Percentiles rank a stretch among this genome's conserved stretches.
Evolutionary conservation across 2,888 invertebrate genomes (phyloP).

Genomic region (Temnothorax unifasciatus): DNA sequence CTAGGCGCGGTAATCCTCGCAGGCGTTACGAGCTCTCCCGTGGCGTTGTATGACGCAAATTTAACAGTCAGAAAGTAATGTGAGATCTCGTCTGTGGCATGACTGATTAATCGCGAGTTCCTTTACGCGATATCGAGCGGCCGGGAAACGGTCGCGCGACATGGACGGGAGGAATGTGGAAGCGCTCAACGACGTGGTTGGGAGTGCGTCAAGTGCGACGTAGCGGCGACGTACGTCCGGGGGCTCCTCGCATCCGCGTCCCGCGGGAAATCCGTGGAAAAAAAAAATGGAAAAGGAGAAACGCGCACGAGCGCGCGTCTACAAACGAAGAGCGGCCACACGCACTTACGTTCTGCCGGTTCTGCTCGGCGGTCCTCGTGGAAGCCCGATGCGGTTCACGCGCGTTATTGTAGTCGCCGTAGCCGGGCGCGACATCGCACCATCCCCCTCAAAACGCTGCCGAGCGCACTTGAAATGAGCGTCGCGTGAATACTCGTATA

Average conservation of each 20-base stretch:
- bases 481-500: slow-evolving; percentile 59
- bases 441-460: slow-evolving; percentile 43
- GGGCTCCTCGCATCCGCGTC: slow-evolving; percentile 5
- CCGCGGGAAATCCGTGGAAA: slow-evolving; percentile 44
- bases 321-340: slow-evolving; percentile 22
- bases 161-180: not conserved
- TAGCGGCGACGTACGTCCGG: slow-evolving; percentile 23
- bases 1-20: not conserved
- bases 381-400: slow-evolving; percentile 33
- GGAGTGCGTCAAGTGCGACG: not conserved
- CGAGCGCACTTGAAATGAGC: slow-evolving; percentile 48
- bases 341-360: slow-evolving; percentile 68
- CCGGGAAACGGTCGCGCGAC: not conserved
- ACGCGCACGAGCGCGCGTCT: slow-evolving; percentile 27
- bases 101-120: slow-evolving; percentile 32
- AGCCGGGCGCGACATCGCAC: slow-evolving; percentile 64
- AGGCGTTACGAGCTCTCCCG: not conserved
- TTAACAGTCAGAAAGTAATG: slow-evolving; percentile 4
- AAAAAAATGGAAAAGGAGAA: slow-evolving; percentile 61
- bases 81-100: slow-evolving; percentile 5
- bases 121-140: slow-evolving; percentile 9
- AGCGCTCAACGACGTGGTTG: not conserved
- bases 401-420: slow-evolving; percentile 16
- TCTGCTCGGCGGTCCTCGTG: slow-evolving; percentile 35
- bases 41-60: not conserved